A percentile compares a stretch with the other conserved stretches of the same genome.
These are phyloP conservation scores for Napeogenes inachia DNA, from an alignment of 2,888 invertebrate species.

Conservation along the genomic window DNA sequence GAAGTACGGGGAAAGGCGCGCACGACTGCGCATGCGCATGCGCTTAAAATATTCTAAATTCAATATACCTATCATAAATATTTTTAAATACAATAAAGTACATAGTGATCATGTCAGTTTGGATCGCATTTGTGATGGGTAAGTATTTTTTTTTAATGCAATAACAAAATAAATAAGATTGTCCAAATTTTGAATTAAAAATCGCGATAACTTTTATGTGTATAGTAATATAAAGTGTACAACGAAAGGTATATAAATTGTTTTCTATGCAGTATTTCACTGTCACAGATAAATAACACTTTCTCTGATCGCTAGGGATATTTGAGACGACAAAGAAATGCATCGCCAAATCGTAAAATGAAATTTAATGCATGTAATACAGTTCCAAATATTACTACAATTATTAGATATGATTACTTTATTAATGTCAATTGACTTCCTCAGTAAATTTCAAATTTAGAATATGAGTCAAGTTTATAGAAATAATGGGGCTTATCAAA, in stretches of 20 bases:
- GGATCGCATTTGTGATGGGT: constrained; percentile 23
- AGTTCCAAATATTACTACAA: no score
- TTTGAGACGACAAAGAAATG: constrained; percentile 18
- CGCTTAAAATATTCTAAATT: constrained; percentile 12
- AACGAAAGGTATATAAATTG: background rate
- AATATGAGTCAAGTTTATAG: no score
- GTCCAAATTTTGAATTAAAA: background rate
- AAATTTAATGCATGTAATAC: no score
- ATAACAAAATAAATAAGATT: background rate
- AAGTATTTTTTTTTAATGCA: constrained; percentile 7
- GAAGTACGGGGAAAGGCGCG: constrained; percentile 28
- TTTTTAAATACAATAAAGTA: constrained; percentile 6
- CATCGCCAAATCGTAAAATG: no score
- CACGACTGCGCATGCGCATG: constrained; percentile 24
- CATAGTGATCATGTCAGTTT: constrained; percentile 15
- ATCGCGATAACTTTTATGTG: no score
- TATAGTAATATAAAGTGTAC: background rate
- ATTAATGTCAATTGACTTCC: no score
- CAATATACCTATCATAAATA: background rate
- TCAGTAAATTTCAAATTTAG: no score
- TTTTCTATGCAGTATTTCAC: constrained; percentile 18
- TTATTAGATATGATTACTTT: no score
- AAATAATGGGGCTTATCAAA: no score
- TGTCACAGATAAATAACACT: constrained; percentile 22
- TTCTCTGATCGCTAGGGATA: constrained; percentile 23